Conservation (phyloP, 2,113 vertebrate genomes). For the Suncus etruscus region DNA sequence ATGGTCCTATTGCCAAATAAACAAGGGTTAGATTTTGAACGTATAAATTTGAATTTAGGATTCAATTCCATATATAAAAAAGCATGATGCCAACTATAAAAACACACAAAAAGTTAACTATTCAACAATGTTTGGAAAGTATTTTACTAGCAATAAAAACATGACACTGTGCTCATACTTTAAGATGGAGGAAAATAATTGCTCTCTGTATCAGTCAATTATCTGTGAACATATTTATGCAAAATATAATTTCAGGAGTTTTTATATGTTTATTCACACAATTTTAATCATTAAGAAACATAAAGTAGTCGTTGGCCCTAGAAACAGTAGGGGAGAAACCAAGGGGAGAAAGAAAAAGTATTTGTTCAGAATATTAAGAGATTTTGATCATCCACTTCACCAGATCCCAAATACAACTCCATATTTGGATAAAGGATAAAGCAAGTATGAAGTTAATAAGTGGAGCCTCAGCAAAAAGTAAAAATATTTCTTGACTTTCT, state of each 20-base stretch:
- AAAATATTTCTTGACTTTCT: background rate
- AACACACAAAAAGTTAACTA: background rate
- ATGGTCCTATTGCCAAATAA: background rate
- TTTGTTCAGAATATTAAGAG: background rate
- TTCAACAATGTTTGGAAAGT: background rate
- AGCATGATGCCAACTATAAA: background rate
- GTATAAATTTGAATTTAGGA: background rate
- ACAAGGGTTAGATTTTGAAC: background rate
- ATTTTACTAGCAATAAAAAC: background rate
- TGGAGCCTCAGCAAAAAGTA: background rate
- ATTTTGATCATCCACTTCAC: background rate
- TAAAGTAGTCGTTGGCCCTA: background rate
- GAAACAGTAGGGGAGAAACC: background rate
- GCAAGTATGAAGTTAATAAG: background rate
- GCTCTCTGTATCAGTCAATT: background rate
- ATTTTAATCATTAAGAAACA: background rate
- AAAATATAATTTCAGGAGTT: background rate
- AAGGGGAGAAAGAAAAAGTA: background rate
- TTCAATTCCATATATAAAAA: background rate
- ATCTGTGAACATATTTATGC: background rate
- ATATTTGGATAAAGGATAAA: background rate
- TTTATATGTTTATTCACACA: background rate
- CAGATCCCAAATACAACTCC: too few species aligned
- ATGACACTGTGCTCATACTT: background rate
- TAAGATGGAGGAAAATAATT: background rate